Base-by-base conservation (phyloP, 2,113 vertebrate genomes). In the pig (Sus scrofa) region DNA sequence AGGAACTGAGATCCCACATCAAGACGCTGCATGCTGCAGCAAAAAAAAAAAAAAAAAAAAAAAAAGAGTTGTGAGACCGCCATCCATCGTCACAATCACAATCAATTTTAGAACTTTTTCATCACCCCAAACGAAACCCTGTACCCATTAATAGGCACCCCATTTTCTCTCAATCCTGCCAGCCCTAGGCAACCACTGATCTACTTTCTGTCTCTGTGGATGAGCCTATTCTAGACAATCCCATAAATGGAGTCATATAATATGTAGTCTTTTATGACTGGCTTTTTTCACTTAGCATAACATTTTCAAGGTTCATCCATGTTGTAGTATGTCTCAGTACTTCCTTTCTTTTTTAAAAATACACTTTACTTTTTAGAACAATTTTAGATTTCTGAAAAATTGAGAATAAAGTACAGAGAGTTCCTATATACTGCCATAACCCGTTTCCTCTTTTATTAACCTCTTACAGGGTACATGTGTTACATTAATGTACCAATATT, bases 301-400 rank as follows among this genome's bases (percentile, higher is more conserved):
- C 71, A 16, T 56, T 89, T 94, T 77, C 67, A 86, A 75, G 22
- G 16, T 75, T 63, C 27, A n/a, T 86, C 7, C 4, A 2, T 82
- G 22, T 87, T 82, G 8, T 70, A 56, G 18, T 60, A 77, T 70
- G 18, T 86, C 91, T 75, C 52, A 74, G 12, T 39, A 70, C 27
- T 63, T 68, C 30, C 62, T 85, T 92, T 63, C 34, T 79, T 78
- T 75, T 50, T 73, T 18, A 24, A 39, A 91, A 79, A 85, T 52
- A 39, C 67, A 84, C 12, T 56, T 73, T 34, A 63, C 14, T 20
- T 86, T 73, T 68, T 84, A 75, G 37, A 75, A 79, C 12, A 81
- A n/a, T 65, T 94, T 89, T 82, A 81, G 26, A 91, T 74, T 74
- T 94, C n/a, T 56, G 44, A 67, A 95, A 95, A 84, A 27, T 34